These are phyloP conservation scores for Lasioglossum malachurum DNA, from an alignment of 2,888 invertebrate genomes.

Conservation along the genomic window DNA sequence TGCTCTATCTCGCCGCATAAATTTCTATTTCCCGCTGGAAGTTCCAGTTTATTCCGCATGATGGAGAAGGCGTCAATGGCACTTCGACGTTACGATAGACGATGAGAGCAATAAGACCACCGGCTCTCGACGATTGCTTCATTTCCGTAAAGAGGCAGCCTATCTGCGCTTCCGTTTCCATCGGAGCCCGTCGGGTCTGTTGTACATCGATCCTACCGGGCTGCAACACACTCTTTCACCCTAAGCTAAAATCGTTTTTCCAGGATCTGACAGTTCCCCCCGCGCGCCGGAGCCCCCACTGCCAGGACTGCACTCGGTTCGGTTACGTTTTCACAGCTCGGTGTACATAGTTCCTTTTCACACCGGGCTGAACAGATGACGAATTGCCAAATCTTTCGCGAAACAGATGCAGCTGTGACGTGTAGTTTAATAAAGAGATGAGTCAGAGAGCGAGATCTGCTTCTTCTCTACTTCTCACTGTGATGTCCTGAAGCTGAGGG, in stretches of 20 bases:
- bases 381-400: neutral
- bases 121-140: conserved; percentile 72
- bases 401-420: neutral
- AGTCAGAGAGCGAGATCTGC: neutral
- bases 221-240: conserved; percentile 40
- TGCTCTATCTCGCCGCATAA: conserved; percentile 60
- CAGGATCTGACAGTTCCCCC: conserved; percentile 57
- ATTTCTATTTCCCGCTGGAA: conserved; percentile 65
- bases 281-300: neutral
- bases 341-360: neutral
- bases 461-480: neutral
- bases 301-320: conserved; percentile 26
- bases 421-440: neutral
- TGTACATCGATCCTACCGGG: conserved; percentile 46
- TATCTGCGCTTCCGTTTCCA: conserved; percentile 68
- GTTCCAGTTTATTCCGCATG: conserved; percentile 65
- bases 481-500: neutral
- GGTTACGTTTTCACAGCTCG: conserved; percentile 6
- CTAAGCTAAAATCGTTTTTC: conserved; percentile 50
- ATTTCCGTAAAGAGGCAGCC: conserved; percentile 74
- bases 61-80: conserved; percentile 70
- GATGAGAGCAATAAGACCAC: conserved; percentile 67
- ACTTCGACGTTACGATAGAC: conserved; percentile 64
- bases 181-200: conserved; percentile 49
- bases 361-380: conserved; percentile 2